Evolutionary conservation across 2,797 vertebrate genomes (phyloP).

Genomic region (Spinus olivaceus): DNA sequence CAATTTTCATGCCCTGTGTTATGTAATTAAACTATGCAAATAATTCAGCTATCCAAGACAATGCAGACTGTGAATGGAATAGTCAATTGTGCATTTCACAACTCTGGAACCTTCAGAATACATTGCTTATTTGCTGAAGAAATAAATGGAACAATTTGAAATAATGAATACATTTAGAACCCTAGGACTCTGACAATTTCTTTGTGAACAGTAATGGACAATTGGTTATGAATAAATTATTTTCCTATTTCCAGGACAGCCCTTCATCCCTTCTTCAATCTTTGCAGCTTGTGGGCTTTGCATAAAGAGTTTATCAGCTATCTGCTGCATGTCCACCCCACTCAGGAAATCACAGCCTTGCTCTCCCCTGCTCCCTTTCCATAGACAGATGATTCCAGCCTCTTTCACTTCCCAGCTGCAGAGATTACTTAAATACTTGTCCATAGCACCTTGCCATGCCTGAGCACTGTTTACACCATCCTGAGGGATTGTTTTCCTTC

Average conservation of each 20-base stretch:
- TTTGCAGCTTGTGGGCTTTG: background rate
- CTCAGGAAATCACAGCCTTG: background rate
- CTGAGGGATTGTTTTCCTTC: background rate
- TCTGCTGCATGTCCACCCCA: background rate
- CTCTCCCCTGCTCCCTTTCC: background rate
- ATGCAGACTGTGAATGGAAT: background rate
- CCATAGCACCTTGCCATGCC: background rate
- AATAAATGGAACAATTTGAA: constrained; percentile 9
- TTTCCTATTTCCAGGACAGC: background rate
- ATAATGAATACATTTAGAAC: background rate
- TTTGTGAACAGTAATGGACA: background rate
- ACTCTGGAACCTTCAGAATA: background rate
- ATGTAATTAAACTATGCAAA: constrained; percentile 46
- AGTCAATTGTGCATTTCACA: background rate
- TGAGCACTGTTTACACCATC: background rate
- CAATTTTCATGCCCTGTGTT: background rate
- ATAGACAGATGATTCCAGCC: background rate
- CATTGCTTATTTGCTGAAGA: background rate
- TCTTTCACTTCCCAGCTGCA: background rate
- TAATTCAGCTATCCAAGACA: constrained; percentile 31
- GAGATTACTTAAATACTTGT: background rate
- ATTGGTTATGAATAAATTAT: constrained; percentile 11
- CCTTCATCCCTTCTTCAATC: background rate
- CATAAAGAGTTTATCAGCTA: background rate
- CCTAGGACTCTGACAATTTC: background rate